Percentiles rank a stretch among this genome's conserved stretches.
Conservation (phyloP, 2,888 invertebrate species). For the Pandemis cinnamomeana region DNA sequence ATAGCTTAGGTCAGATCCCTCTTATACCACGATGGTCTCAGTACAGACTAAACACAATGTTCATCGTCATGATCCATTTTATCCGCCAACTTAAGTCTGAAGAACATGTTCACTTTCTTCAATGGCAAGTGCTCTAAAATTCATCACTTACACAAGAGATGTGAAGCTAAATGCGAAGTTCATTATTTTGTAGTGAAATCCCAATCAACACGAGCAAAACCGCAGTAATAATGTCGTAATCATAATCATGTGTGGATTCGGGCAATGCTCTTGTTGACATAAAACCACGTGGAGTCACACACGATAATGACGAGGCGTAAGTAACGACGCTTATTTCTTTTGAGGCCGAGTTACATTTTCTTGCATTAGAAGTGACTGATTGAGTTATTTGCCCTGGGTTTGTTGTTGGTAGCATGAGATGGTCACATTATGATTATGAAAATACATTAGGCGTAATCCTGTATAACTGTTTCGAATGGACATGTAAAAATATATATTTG, state of each 20-base stretch:
- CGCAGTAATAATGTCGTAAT: constrained; percentile 11
- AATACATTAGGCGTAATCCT: no score
- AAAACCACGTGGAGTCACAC: constrained; percentile 19
- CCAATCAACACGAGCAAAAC: constrained; percentile 12
- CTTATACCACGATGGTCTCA: no score
- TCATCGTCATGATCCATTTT: no score
- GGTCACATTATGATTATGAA: no score
- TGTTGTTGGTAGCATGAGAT: not conserved
- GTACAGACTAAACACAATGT: no score
- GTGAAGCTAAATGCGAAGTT: not conserved
- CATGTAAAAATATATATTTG: no score
- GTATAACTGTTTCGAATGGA: no score
- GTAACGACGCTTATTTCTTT: constrained; percentile 17
- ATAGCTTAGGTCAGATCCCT: no score
- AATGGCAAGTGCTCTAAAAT: no score
- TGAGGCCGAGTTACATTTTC: constrained; percentile 3
- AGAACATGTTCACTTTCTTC: no score
- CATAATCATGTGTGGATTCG: constrained; percentile 9
- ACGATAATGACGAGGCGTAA: constrained; percentile 18
- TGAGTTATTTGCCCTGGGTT: not conserved
- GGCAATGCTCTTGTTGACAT: constrained; percentile 23
- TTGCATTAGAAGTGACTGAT: not conserved
- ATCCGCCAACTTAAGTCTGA: no score
- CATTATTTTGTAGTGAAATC: not conserved
- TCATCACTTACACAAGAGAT: not conserved